A percentile compares a stretch with the other conserved stretches of the same genome.
Evolutionary conservation across 1,140 invertebrate genomes (phyloP).

Genomic region (Macrotrachela quadricornifera): DNA sequence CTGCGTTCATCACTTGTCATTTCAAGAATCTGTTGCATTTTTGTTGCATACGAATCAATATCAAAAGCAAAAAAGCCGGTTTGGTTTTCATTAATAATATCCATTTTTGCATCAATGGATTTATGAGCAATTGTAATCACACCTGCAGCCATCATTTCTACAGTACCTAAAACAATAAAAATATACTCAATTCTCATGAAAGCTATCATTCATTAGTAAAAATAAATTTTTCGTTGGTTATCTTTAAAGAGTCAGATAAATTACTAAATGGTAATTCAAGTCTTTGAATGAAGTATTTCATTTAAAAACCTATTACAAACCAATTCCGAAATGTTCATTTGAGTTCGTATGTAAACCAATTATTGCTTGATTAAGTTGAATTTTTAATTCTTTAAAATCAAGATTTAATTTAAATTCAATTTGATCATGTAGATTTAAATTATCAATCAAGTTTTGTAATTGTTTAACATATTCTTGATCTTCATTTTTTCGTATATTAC

Average conservation of each 20-base stretch:
- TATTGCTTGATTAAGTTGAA: constrained; percentile 44
- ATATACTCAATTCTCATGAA: neutral
- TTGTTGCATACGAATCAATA: constrained; percentile 54
- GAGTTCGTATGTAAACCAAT: constrained; percentile 90
- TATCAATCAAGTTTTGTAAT: constrained; percentile 54
- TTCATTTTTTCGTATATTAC: constrained; percentile 64
- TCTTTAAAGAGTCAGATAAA: too few relatives aligned
- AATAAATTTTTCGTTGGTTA: too few relatives aligned
- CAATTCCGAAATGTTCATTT: constrained; percentile 98
- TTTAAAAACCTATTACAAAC: constrained; percentile 36
- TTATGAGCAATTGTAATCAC: constrained; percentile 76
- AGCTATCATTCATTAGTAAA: too few relatives aligned
- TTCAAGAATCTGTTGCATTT: constrained; percentile 49
- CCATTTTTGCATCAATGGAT: constrained; percentile 77
- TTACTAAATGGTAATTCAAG: too few relatives aligned
- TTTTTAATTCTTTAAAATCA: constrained; percentile 52
- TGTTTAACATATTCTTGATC: constrained; percentile 59
- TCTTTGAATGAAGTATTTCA: too few relatives aligned
- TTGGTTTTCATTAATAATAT: constrained; percentile 55
- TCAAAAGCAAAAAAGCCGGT: constrained; percentile 43
- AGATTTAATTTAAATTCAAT: constrained; percentile 73
- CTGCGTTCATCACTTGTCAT: constrained; percentile 39
- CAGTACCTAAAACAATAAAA: constrained; percentile 43
- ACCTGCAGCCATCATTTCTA: constrained; percentile 91
- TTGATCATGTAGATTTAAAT: constrained; percentile 57